Base-by-base conservation (phyloP, 1,140 invertebrate genomes). In the Eufriesea mexicana region DNA sequence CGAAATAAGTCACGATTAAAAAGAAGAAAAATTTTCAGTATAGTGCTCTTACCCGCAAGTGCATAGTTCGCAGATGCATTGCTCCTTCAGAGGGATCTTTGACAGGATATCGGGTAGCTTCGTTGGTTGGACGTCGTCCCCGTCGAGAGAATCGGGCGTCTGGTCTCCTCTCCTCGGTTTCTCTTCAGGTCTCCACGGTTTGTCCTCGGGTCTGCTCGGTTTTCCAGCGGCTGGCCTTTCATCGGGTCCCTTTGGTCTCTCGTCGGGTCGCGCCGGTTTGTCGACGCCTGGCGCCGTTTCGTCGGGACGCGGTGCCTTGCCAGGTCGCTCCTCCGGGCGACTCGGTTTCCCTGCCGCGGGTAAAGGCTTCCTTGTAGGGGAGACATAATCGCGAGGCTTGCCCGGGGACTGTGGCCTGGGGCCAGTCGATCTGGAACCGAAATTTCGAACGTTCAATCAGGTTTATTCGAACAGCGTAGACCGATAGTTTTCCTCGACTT, bases 1-100 rank as follows among this genome's bases (percentile, higher is more conserved):
- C 35, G 35, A 35, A 35, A 4, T 35, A 35, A 35, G 35, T 35
- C 4, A 35, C 1, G 4, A 35, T 35, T 35, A 35, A 35, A 35
- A 35, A 35, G 35, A 35, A 35, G 4, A 4, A 35, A 35, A 35
- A 35, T 2, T 2, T 35, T 35, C 1, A 4, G 35, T 2, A 35
- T 35, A 4, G 35, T 35, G 18, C 0, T 54, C 67, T 68, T 95
- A 98, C 97, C 97, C 97, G 94, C 97, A 98, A 90, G 97, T 98
- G 92, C 97, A 98, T 62, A 98, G 96, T 94, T 98, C 97, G 92
- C 97, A 98, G 86, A 98, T 97, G 90, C 97, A 98, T 92, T 97
- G 96, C 92, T 98, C 97, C 92, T 97, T 97, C 66, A 93, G 75
- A 6, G 94, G 95, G 4, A 94, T 92, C 76, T 90, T 91, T 9